These are phyloP conservation scores for Lates japonicus DNA, from an alignment of 2,797 vertebrate genomes.

Conservation along the genomic window DNA sequence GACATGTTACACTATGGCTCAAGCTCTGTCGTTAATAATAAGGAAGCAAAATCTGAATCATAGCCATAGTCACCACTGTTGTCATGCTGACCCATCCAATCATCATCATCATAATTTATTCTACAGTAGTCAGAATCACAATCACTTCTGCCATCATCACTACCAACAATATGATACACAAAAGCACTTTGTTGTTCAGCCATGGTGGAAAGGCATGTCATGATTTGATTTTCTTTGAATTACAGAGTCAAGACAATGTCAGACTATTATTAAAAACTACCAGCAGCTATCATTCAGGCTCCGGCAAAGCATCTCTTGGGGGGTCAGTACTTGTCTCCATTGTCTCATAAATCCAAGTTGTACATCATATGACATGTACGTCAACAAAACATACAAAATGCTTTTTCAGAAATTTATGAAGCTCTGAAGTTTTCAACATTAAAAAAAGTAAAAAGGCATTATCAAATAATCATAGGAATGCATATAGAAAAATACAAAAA, in stretches of 20 bases:
- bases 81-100: not conserved
- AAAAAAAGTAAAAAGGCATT: not conserved
- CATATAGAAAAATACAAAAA: not conserved
- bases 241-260: not conserved
- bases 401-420: not conserved
- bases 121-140: not conserved
- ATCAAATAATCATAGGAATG: not conserved
- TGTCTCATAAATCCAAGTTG: not conserved
- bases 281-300: not conserved
- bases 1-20: constrained; percentile 23
- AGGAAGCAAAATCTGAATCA: not conserved
- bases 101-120: not conserved
- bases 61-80: not conserved
- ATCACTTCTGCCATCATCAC: not conserved
- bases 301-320: not conserved
- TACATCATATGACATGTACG: not conserved
- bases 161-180: not conserved
- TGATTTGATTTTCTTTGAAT: not conserved
- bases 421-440: no score
- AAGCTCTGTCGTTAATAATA: not conserved
- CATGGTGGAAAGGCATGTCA: not conserved
- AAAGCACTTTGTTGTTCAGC: not conserved
- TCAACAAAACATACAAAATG: not conserved
- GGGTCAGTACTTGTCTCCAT: not conserved
- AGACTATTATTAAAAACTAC: not conserved